Percentiles rank a stretch among this genome's conserved stretches.
Evolutionary conservation across 2,888 invertebrate species (phyloP).

Genomic region (Hoplodrina ambigua): DNA sequence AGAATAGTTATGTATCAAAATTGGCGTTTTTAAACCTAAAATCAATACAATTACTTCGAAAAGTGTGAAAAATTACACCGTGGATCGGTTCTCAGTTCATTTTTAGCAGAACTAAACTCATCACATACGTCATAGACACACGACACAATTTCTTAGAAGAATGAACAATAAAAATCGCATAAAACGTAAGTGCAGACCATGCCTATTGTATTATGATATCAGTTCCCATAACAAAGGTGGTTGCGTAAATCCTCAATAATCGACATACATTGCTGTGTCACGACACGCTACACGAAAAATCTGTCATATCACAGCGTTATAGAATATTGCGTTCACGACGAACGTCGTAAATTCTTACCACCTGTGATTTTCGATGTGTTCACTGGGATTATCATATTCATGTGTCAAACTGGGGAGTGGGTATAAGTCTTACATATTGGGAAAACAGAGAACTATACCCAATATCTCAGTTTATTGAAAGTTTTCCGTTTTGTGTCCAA

Average conservation of each 20-base stretch:
- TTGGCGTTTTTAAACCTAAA: too few species aligned
- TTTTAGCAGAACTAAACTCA: too few species aligned
- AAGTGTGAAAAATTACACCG: too few species aligned
- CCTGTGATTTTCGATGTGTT: constrained; percentile 68
- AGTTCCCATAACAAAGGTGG: constrained; percentile 59
- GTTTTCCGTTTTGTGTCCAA: constrained; percentile 22
- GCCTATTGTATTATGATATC: constrained; percentile 64
- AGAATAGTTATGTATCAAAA: too few species aligned
- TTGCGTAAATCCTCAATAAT: constrained; percentile 67
- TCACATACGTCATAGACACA: constrained; percentile 55
- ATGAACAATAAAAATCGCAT: constrained; percentile 71
- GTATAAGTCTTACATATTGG: constrained; percentile 67
- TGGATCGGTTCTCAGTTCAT: too few species aligned
- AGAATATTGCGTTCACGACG: constrained; percentile 67
- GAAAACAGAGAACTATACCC: constrained; percentile 53
- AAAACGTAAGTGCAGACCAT: constrained; percentile 58
- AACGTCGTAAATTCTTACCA: constrained; percentile 65
- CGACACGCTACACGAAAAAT: constrained; percentile 63
- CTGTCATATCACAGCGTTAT: constrained; percentile 67
- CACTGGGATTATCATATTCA: constrained; percentile 73
- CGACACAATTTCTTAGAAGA: constrained; percentile 63
- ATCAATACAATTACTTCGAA: too few species aligned
- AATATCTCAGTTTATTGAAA: constrained; percentile 48
- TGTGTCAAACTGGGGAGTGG: constrained; percentile 62
- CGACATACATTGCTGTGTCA: constrained; percentile 67